Conservation (phyloP, 1,140 invertebrate species). For the Meloidogyne floridensis region DNA sequence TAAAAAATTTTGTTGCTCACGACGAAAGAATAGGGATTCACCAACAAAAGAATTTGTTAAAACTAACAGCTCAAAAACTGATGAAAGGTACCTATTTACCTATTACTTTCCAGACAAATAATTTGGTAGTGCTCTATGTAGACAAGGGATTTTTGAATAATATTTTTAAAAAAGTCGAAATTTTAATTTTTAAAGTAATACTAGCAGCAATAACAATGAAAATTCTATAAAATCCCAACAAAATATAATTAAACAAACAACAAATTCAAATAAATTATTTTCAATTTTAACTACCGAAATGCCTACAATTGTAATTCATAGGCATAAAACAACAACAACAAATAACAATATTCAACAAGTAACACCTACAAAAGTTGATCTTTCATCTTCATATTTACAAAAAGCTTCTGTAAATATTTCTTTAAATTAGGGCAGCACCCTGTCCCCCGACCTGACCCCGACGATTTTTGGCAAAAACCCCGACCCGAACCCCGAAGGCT, state of each 20-base stretch:
- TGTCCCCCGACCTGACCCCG: too few relatives aligned
- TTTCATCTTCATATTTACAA: too few relatives aligned
- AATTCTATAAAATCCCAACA: neutral
- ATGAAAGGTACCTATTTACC: neutral
- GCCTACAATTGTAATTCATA: neutral
- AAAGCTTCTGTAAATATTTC: too few relatives aligned
- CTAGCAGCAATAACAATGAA: neutral
- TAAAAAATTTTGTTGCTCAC: constrained; percentile 13
- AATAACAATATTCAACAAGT: neutral
- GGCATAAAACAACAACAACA: neutral
- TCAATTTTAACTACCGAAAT: neutral
- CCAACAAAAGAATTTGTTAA: neutral
- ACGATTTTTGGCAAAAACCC: too few relatives aligned
- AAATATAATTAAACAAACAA: neutral
- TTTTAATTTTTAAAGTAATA: too few relatives aligned
- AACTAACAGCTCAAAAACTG: neutral
- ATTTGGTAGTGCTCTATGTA: too few relatives aligned
- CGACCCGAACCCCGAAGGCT: too few relatives aligned
- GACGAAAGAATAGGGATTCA: constrained; percentile 19
- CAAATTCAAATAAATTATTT: neutral
- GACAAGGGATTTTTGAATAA: too few relatives aligned
- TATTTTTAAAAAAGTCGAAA: too few relatives aligned
- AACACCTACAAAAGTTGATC: neutral
- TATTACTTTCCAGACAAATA: too few relatives aligned
- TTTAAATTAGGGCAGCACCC: too few relatives aligned